These are phyloP conservation scores for Noctuana brunneofusca DNA, from an alignment of 2,888 invertebrate genomes.

Conservation along the genomic window DNA sequence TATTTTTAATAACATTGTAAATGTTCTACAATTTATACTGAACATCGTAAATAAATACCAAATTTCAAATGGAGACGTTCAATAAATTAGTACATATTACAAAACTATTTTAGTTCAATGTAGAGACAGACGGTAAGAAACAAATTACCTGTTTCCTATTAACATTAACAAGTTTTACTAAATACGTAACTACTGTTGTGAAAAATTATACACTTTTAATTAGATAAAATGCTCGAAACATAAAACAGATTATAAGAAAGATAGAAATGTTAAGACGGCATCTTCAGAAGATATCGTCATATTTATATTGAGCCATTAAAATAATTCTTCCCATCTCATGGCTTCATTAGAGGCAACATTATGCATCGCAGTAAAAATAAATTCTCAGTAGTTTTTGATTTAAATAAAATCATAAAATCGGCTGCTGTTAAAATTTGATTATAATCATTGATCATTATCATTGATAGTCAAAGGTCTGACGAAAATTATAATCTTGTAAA, in stretches of 20 bases:
- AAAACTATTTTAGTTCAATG: neutral
- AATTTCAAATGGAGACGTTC: neutral
- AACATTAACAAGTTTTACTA: neutral
- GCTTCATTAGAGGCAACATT: constrained; percentile 21
- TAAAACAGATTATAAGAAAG: neutral
- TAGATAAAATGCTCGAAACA: constrained; percentile 5
- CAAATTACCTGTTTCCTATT: neutral
- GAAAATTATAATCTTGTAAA: neutral
- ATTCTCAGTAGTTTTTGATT: constrained; percentile 4
- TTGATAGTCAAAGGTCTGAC: neutral
- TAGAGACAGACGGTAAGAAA: neutral
- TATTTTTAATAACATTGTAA: no score
- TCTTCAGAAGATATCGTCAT: constrained; percentile 2
- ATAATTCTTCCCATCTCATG: constrained; percentile 8
- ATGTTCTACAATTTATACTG: no score
- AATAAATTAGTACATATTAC: neutral
- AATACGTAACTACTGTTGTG: neutral
- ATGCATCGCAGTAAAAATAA: constrained; percentile 5
- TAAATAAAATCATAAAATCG: constrained; percentile 11
- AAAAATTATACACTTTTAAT: constrained; percentile 9
- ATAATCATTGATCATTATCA: constrained; percentile 6
- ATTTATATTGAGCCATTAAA: constrained; percentile 7
- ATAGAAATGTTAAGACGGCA: constrained; percentile 9
- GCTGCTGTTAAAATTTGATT: constrained; percentile 14
- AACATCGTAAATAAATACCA: no score